These are phyloP conservation scores for Dusona sp. DNA, from an alignment of 2,888 invertebrate genomes.

Conservation along the genomic window DNA sequence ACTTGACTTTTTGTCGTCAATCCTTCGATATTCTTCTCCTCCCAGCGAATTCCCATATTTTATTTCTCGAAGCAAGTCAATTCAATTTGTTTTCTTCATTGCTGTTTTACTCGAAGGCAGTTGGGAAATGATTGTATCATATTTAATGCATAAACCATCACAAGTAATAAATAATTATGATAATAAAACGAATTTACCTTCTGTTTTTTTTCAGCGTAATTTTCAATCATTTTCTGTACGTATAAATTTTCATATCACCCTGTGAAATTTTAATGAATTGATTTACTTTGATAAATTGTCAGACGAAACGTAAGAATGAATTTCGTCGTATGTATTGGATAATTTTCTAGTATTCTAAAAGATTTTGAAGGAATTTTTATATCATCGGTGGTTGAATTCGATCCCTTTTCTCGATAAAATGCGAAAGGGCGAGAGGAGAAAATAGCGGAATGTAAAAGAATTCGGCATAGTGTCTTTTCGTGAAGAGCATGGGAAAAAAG, in stretches of 20 bases:
- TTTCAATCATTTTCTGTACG: no score
- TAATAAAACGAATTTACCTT: no score
- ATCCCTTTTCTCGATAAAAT: constrained; percentile 31
- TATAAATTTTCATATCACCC: neutral
- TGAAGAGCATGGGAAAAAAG: constrained; percentile 32
- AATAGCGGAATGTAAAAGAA: constrained; percentile 57
- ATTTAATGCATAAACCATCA: neutral
- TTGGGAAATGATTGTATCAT: neutral
- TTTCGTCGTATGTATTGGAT: neutral
- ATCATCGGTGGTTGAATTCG: constrained; percentile 26
- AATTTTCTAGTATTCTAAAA: constrained; percentile 5
- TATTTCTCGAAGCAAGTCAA: constrained; percentile 17
- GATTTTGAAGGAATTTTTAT: constrained; percentile 39
- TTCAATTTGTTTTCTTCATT: neutral
- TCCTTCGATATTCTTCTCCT: constrained; percentile 22
- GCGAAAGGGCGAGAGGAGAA: constrained; percentile 17
- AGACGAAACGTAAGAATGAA: neutral
- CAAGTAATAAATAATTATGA: neutral
- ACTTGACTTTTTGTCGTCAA: constrained; percentile 22
- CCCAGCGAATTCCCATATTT: constrained; percentile 39
- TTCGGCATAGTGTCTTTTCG: constrained; percentile 52
- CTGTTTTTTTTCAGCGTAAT: no score
- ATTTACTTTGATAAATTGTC: neutral
- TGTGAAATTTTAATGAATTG: neutral
- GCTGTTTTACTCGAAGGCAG: neutral